These are phyloP conservation scores for Leucophenga varia DNA, from an alignment of 1,140 invertebrate genomes.

Conservation along the genomic window DNA sequence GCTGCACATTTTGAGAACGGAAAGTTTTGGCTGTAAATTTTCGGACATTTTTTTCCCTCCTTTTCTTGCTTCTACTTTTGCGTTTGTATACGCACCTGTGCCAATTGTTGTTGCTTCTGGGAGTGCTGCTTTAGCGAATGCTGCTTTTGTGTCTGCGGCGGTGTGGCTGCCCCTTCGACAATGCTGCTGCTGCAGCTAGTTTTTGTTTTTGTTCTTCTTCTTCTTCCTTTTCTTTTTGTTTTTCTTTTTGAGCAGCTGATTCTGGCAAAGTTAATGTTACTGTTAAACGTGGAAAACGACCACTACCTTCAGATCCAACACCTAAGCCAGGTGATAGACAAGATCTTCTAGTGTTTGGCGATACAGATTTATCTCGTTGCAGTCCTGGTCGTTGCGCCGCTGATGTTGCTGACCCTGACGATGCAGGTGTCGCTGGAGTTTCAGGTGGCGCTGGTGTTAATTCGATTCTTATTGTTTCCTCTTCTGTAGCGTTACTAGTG, in stretches of 20 bases:
- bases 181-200: slow-evolving; percentile 1
- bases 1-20: too few species aligned
- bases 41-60: too few species aligned
- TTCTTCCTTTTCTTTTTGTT: slow-evolving; percentile 1
- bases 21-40: too few species aligned
- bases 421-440: not conserved
- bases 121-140: too few species aligned
- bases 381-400: slow-evolving; percentile 1
- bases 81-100: too few species aligned
- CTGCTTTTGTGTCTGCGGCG: too few species aligned
- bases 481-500: not conserved
- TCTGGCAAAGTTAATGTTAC: not conserved
- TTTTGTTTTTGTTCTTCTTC: not conserved
- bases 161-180: too few species aligned
- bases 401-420: not conserved
- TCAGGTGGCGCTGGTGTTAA: too few species aligned
- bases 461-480: too few species aligned
- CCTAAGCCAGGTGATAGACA: not conserved
- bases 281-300: not conserved
- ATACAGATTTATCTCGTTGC: not conserved
- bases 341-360: not conserved
- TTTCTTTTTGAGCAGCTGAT: not conserved
- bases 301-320: not conserved
- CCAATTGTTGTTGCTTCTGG: too few species aligned
- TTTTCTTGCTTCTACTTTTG: too few species aligned